Conservation (phyloP, 2,113 vertebrate genomes). For the Thermophis baileyi region DNA sequence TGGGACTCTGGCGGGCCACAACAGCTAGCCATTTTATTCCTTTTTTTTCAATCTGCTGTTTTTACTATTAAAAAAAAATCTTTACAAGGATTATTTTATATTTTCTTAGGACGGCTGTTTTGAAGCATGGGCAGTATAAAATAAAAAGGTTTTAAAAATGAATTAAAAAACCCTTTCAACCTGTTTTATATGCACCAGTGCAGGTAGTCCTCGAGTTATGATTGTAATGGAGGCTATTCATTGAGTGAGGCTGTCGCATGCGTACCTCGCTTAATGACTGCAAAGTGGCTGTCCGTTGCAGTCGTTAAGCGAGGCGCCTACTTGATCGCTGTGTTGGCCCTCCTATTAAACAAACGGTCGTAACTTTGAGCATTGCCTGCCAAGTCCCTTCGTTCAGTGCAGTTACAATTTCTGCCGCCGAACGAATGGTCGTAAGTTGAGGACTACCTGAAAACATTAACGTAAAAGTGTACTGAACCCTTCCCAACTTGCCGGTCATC, state of each 20-base stretch:
- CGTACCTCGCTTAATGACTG: background rate
- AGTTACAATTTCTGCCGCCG: background rate
- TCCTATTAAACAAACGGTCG: background rate
- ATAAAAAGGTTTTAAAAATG: background rate
- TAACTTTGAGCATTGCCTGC: background rate
- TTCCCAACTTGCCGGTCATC: slow-evolving; percentile 83
- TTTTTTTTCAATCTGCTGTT: background rate
- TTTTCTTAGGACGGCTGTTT: background rate
- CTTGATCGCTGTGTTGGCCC: no score
- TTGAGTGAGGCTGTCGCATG: background rate
- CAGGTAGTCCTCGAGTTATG: background rate
- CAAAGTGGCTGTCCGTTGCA: background rate
- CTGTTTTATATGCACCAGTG: background rate
- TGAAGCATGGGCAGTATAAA: background rate
- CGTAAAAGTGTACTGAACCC: background rate
- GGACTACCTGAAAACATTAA: background rate
- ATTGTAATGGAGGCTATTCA: background rate
- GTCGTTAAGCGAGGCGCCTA: background rate
- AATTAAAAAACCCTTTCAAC: background rate
- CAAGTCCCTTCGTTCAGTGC: background rate
- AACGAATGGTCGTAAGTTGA: background rate
- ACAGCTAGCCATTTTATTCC: no score
- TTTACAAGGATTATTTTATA: background rate
- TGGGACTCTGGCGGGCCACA: no score
- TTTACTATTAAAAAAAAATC: background rate